These are phyloP conservation scores for Anarsia innoxiella DNA, from an alignment of 2,888 invertebrate genomes.

Conservation along the genomic window DNA sequence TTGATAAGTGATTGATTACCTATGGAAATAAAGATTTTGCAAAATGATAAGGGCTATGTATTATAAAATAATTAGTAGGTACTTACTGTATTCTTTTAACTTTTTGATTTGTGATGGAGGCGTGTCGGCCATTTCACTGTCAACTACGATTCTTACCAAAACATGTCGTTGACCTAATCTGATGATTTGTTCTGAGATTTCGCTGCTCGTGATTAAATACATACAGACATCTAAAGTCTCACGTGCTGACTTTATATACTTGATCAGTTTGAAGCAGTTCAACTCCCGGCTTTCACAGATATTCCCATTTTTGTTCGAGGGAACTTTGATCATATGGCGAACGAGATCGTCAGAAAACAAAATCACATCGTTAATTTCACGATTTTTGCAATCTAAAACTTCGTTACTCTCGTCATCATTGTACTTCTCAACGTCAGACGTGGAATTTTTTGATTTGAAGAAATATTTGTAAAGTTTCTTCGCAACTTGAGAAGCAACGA, in stretches of 20 bases:
- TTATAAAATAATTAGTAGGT: conserved; percentile 1
- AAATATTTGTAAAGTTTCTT: conserved; percentile 57
- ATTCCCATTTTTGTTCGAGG: conserved; percentile 51
- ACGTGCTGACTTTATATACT: conserved; percentile 64
- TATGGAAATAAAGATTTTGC: too few relatives aligned
- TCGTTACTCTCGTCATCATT: conserved; percentile 46
- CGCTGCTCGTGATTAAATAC: conserved; percentile 66
- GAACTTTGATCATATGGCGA: conserved; percentile 50
- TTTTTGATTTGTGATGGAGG: conserved; percentile 65
- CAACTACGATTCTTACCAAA: conserved; percentile 62
- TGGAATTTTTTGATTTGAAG: conserved; percentile 23
- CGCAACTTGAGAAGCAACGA: conserved; percentile 57
- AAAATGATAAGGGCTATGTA: too few relatives aligned
- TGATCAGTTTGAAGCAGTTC: conserved; percentile 64
- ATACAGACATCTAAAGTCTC: conserved; percentile 68
- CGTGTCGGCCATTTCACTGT: conserved; percentile 65
- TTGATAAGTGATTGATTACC: too few relatives aligned
- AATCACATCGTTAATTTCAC: conserved; percentile 68
- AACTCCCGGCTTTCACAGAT: conserved; percentile 62
- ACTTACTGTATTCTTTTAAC: conserved; percentile 64
- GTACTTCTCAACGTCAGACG: conserved; percentile 27
- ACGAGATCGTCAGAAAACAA: conserved; percentile 61
- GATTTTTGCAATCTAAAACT: conserved; percentile 42
- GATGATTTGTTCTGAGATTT: conserved; percentile 65
- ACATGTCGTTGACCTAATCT: conserved; percentile 64